phyloP scores from a whole-genome alignment of 2,888 invertebrate species.

The Cartodere bifasciata region DNA sequence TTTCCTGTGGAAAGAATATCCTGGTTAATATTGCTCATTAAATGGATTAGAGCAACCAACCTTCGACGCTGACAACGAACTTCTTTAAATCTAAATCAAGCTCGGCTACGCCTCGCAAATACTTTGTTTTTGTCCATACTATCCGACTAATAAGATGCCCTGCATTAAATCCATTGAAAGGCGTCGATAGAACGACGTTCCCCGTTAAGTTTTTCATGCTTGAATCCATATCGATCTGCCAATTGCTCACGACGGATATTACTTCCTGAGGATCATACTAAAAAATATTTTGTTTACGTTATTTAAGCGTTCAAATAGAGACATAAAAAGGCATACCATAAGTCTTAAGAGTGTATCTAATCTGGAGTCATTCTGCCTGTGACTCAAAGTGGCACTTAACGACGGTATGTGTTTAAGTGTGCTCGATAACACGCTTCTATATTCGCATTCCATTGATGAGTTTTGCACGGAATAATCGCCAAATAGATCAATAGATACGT shows the following conservation, averaged over 20 bases:
- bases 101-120: slow-evolving; percentile 55
- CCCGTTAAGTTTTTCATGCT: slow-evolving; percentile 53
- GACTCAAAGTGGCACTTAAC: slow-evolving; percentile 41
- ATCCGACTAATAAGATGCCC: slow-evolving; percentile 57
- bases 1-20: slow-evolving; percentile 40
- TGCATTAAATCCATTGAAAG: slow-evolving; percentile 55
- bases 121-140: slow-evolving; percentile 47
- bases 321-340: slow-evolving; percentile 30
- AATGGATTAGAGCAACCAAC: slow-evolving; percentile 24
- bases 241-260: slow-evolving; percentile 56
- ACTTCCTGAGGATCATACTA: slow-evolving; percentile 55
- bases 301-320: too few species aligned
- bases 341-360: slow-evolving; percentile 40
- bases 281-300: slow-evolving; percentile 21
- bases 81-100: slow-evolving; percentile 58
- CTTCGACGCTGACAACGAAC: slow-evolving; percentile 52
- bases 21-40: not conserved
- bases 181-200: slow-evolving; percentile 49
- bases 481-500: slow-evolving; percentile 40
- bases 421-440: slow-evolving; percentile 42
- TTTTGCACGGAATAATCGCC: slow-evolving; percentile 38
- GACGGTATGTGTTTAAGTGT: slow-evolving; percentile 46
- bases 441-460: slow-evolving; percentile 35
- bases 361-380: slow-evolving; percentile 38
- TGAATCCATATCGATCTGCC: slow-evolving; percentile 46